Percentiles rank a stretch among this genome's conserved stretches.
Evolutionary conservation across 2,797 vertebrate species (phyloP).

Genomic region (Hapalemur alaotrensis): DNA sequence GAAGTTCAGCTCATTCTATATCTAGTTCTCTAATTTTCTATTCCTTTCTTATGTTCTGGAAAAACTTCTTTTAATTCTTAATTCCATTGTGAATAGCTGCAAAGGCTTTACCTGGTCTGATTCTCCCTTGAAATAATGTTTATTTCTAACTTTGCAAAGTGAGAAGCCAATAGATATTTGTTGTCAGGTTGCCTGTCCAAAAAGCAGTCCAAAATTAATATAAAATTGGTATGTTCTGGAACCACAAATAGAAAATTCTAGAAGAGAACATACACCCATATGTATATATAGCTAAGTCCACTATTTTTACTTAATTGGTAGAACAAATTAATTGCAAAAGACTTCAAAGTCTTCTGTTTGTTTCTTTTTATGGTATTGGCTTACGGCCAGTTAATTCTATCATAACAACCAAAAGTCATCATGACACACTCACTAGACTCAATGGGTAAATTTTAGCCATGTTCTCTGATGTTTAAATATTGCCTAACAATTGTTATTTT

Average conservation of each 20-base stretch:
- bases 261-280: not conserved
- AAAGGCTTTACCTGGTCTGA: not conserved
- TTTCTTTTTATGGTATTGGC: not conserved
- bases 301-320: not conserved
- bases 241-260: not conserved
- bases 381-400: not conserved
- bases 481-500: not conserved
- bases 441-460: not conserved
- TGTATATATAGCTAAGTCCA: not conserved
- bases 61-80: not conserved
- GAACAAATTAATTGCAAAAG: not conserved
- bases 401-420: not conserved
- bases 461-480: not conserved
- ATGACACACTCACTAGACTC: not conserved
- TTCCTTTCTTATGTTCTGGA: not conserved
- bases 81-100: not conserved
- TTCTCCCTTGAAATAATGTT: not conserved
- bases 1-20: not conserved
- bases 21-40: not conserved
- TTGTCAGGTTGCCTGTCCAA: not conserved
- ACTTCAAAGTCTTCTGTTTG: not conserved
- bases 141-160: not conserved
- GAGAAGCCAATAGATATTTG: not conserved
- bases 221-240: not conserved
- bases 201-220: not conserved